Evolutionary conservation across 2,888 invertebrate genomes (phyloP).

Genomic region (Lasioglossum morio): DNA sequence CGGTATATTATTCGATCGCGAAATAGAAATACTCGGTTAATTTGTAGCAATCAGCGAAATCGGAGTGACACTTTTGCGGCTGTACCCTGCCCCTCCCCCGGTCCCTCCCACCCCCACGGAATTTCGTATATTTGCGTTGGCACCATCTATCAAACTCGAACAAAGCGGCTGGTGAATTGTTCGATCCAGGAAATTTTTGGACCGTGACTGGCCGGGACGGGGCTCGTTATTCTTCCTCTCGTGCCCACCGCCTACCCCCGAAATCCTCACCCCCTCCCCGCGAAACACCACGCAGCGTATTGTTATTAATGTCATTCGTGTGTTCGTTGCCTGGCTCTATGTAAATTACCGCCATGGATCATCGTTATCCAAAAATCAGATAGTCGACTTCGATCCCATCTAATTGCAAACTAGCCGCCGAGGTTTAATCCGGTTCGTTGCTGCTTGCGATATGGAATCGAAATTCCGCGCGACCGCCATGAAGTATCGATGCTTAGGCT

Average conservation of each 20-base stretch:
- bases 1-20: conserved; percentile 27
- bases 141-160: conserved; percentile 77
- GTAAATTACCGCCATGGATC: conserved; percentile 59
- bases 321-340: conserved; percentile 39
- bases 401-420: conserved; percentile 53
- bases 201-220: conserved; percentile 64
- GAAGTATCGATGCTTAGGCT: conserved; percentile 1
- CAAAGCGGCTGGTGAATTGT: conserved; percentile 75
- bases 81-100: background rate
- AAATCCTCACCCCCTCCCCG: background rate
- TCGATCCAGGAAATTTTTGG: conserved; percentile 71
- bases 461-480: background rate
- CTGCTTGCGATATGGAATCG: conserved; percentile 2
- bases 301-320: conserved; percentile 69
- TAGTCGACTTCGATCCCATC: conserved; percentile 50
- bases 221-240: conserved; percentile 60
- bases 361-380: conserved; percentile 59
- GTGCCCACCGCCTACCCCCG: background rate
- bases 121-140: conserved; percentile 62
- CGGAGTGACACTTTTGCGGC: conserved; percentile 60
- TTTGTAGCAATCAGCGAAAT: conserved; percentile 45
- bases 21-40: conserved; percentile 45
- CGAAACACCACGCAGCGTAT: conserved; percentile 49
- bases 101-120: conserved; percentile 25
- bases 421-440: background rate